Percentiles rank a stretch among this genome's conserved stretches.
Conservation (phyloP, 1,140 invertebrate species). For the Anastrepha obliqua region DNA sequence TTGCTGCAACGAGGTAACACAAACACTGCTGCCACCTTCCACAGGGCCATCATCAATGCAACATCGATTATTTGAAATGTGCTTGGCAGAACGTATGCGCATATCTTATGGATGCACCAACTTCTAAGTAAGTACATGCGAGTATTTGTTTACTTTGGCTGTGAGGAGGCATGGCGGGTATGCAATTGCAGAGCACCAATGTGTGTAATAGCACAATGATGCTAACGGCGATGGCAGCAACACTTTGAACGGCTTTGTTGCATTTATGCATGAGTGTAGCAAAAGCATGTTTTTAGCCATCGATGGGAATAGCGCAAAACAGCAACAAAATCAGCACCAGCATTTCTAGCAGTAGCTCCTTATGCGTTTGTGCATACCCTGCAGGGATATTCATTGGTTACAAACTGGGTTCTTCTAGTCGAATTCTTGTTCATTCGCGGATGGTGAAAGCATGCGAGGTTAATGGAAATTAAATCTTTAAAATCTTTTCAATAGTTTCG, state of each 20-base stretch:
- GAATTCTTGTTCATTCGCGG: too few relatives aligned
- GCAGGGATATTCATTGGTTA: too few relatives aligned
- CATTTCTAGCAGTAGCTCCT: background rate
- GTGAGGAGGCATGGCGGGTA: background rate
- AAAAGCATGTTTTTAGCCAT: constrained; percentile 24
- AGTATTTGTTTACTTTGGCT: background rate
- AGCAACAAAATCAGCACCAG: background rate
- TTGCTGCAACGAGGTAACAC: background rate
- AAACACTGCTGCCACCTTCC: background rate
- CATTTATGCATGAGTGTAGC: constrained; percentile 30
- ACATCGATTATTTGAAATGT: constrained; percentile 50
- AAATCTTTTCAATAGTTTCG: too few relatives aligned
- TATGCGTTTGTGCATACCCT: background rate
- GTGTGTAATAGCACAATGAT: background rate
- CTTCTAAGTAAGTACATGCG: background rate
- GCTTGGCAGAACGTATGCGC: constrained; percentile 32
- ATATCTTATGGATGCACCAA: constrained; percentile 45
- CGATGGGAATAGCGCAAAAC: background rate
- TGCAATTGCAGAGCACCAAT: background rate
- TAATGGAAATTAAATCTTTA: too few relatives aligned
- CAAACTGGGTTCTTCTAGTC: too few relatives aligned
- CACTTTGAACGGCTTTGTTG: constrained; percentile 6
- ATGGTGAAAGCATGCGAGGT: too few relatives aligned
- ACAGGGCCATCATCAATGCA: constrained; percentile 32
- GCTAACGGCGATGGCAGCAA: background rate